A percentile compares a stretch with the other conserved stretches of the same genome.
These are phyloP conservation scores for Microchrysa polita DNA, from an alignment of 2,888 invertebrate genomes.

Conservation along the genomic window DNA sequence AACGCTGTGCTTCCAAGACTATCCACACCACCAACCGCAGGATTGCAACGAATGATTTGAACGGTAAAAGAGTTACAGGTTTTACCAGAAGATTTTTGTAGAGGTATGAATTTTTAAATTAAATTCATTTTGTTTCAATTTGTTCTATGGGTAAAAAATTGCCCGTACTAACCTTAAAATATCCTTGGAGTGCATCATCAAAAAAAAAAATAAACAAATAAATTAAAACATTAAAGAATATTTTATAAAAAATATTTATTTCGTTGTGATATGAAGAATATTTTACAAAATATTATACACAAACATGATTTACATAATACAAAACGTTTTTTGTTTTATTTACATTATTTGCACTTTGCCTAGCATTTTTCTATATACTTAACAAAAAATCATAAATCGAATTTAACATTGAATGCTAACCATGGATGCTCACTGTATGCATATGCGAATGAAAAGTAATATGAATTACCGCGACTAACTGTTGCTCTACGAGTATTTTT, in stretches of 20 bases:
- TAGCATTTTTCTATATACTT: slow-evolving; percentile 31
- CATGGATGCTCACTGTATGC: slow-evolving; percentile 21
- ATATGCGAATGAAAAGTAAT: slow-evolving; percentile 23
- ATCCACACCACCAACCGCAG: too few species aligned
- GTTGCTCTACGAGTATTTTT: not conserved
- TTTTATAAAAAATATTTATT: slow-evolving; percentile 31
- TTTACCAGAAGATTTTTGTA: too few species aligned
- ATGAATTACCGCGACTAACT: not conserved
- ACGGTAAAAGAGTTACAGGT: too few species aligned
- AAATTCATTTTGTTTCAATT: too few species aligned
- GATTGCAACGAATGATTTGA: too few species aligned
- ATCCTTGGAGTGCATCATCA: too few species aligned
- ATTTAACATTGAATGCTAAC: slow-evolving; percentile 13
- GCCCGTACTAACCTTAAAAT: too few species aligned
- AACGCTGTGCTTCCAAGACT: too few species aligned
- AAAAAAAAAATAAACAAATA: too few species aligned
- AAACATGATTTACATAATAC: slow-evolving; percentile 31
- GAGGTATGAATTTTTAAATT: too few species aligned
- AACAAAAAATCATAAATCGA: slow-evolving; percentile 28
- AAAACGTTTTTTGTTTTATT: slow-evolving; percentile 31
- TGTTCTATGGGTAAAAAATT: too few species aligned
- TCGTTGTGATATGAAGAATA: slow-evolving; percentile 13
- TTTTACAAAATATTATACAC: slow-evolving; percentile 38
- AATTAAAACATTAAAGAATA: too few species aligned
- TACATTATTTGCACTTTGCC: slow-evolving; percentile 42